Conservation (phyloP, 2,888 invertebrate species). For the Athalia circularis region DNA sequence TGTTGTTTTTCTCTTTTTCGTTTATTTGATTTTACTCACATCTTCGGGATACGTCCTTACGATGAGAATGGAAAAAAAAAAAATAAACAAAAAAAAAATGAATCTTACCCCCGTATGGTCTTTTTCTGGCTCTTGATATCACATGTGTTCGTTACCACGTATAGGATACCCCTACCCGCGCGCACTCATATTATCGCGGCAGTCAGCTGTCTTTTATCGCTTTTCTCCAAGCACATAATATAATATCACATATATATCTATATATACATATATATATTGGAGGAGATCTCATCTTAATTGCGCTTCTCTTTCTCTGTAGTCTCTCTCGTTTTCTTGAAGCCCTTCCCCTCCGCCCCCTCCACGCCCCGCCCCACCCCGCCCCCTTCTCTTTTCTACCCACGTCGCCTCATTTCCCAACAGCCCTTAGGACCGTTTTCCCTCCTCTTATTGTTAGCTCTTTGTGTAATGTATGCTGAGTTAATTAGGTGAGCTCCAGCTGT, state of each 20-base stretch:
- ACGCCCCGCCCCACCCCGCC: too few relatives aligned
- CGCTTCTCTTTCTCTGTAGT: conserved; percentile 31
- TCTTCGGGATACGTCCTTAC: too few relatives aligned
- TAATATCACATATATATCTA: neutral
- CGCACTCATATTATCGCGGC: too few relatives aligned
- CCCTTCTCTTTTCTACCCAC: too few relatives aligned
- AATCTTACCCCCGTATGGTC: too few relatives aligned
- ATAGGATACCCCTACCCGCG: too few relatives aligned
- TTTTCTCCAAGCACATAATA: too few relatives aligned
- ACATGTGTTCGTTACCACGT: too few relatives aligned
- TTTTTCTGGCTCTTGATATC: too few relatives aligned
- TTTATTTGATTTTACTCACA: neutral
- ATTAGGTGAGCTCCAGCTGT: conserved; percentile 57
- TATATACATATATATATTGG: conserved; percentile 4
- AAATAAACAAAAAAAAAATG: too few relatives aligned
- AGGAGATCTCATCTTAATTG: conserved; percentile 37
- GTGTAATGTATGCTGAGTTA: conserved; percentile 61
- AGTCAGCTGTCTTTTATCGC: too few relatives aligned
- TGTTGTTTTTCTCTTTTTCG: neutral
- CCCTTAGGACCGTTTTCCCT: conserved; percentile 41
- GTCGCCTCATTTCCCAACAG: conserved; percentile 1
- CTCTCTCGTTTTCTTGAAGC: conserved; percentile 23
- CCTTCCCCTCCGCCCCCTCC: neutral
- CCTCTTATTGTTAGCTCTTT: conserved; percentile 46
- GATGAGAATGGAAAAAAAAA: too few relatives aligned